Base-by-base conservation (phyloP, 2,113 vertebrate species). In the Aldabrachelys gigantea region DNA sequence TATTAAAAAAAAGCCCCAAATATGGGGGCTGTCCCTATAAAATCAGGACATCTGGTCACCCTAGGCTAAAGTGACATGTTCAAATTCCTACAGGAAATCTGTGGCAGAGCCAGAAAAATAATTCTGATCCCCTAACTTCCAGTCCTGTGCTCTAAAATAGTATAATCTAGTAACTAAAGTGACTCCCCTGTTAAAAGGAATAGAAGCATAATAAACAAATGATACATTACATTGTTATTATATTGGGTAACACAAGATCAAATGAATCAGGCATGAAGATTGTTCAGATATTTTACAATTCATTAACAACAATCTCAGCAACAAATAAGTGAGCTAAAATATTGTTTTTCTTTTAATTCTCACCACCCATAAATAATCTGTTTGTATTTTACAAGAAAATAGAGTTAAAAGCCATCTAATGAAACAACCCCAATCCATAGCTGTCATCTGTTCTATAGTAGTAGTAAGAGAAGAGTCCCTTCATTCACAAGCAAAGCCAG, bases 401-500 rank as follows among this genome's bases (percentile, higher is more conserved):
- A 95, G 90, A 93, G 94, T 98, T 96, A 92, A 56, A 98, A 97
- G 94, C 94, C 94, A 97, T 91, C 91, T 93, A 89, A 97, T 85
- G 90, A 84, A 97, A 97, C 91, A 94, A 95, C 80, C 96, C 78
- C 80, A 31, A 94, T 90, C 89, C 93, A 89, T 90, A 97, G 96
- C 93, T 97, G 97, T 92, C 96, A 98, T 96, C 97, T 97, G 95
- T 96, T 97, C 97, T 97, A 92, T 6, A 91, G 96, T 3, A 27
- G 93, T 76, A 92, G 97, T 87, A 97, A 97, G 94, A 56, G 93
- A 97, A 97, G 94, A 56, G 93, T 98, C 93, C 96, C 95, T 95
- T 97, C 97, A 98, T 98, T 98, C 98, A 97, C 97, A 91, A 97
- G 98, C 88, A 97, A 92, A 97, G 96, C 80, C 94, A 69, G 92